Base-by-base conservation (phyloP, 2,797 vertebrate species). In the Fringilla coelebs region DNA sequence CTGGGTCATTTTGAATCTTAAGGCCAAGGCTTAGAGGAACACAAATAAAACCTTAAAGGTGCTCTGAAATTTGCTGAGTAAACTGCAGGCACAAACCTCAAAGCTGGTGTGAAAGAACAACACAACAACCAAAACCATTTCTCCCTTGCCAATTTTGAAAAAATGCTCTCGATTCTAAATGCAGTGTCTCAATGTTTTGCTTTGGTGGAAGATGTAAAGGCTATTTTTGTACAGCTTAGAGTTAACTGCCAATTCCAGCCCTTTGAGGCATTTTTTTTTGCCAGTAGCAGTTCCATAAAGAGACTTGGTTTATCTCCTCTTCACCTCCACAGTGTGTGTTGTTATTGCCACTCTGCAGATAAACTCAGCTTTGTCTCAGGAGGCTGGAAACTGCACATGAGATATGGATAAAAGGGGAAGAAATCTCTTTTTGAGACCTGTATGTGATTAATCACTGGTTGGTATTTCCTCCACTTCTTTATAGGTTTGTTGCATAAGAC, bases 261-360 rank as follows among this genome's bases (percentile, higher is more conserved):
- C 60, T 91, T 95, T 41, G 75, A 76, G 92, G 84, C 89, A 88
- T 83, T 95, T 0, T 0, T 0, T 88, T 97, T 95, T 91, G 66
- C 94, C 36, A 18, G 78, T 20, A 94, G 88, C 55, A 67, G 67
- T 87, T 94, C 96, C 97, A 97, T 96, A 80, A 93, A 96, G 89
- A 93, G 75, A 7, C 66, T 94, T 90, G 90, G 51, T 17, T 97
- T 95, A 92, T 96, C 87, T 93, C 43, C 34, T 83, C 70, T 91
- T 94, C 88, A 96, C 82, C 84, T 94, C 90, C 61, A 80, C 46
- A 65, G 25, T 22, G 17, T 45, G 28, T 52, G 67, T 32, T 94
- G 54, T 54, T 96, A 89, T 91, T 96, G 75, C 72, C 88, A 90
- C 82, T n/a, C 88, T 91, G 60, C 58, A 76, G 96, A 95, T 94